Base-by-base conservation (phyloP, 53 echinoderm and acorn worm species). In the Holothuria scabra region DNA sequence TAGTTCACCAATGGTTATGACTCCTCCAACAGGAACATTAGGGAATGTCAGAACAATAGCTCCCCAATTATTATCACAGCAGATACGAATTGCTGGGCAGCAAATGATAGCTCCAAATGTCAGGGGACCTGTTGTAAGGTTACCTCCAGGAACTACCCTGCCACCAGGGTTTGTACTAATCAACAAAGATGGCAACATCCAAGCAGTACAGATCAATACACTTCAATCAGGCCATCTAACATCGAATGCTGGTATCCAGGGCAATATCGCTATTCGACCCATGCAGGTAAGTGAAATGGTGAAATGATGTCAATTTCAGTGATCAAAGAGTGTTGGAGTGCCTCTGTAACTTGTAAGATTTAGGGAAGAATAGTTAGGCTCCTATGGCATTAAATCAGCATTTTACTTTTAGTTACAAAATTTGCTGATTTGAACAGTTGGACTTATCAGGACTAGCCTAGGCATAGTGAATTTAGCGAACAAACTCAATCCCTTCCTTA, bases 111-210 rank as follows among this genome's bases (percentile, higher is more conserved):
- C 97, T 10, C 97, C 96, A 8, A 52, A n/a, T n/a, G n/a, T 10
- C 0, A 62, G 97, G 46, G 87, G 87, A 68, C 91, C 70, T 16
- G 83, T 93, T 34, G 85, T 95, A 16, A 93, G 95, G 32, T 87
- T 97, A 13, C 92, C 94, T 0, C 90, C 88, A 16, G 94, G 94
- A 24, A 88, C 91, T 18, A 69, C 85, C 1, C 81, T 97, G 34
- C 97, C 97, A 24, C 97, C 94, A 2, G 94, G 94, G 31, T 89
- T 97, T 38, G 92, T 97, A 38, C 67, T 97, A 24, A 93, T 97
- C 21, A 95, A 95, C 26, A 93, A 96, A 83, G 97, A 90, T 74
- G 97, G 97, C 28, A 93, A 86, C 57, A 84, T 97, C 31, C 94
- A 92, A 86, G 93, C 87, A 38, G 90, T 94, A n/a, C 88, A 80